Conservation (phyloP, 2,888 invertebrate genomes). For the Zhuqinia jingwanae region DNA sequence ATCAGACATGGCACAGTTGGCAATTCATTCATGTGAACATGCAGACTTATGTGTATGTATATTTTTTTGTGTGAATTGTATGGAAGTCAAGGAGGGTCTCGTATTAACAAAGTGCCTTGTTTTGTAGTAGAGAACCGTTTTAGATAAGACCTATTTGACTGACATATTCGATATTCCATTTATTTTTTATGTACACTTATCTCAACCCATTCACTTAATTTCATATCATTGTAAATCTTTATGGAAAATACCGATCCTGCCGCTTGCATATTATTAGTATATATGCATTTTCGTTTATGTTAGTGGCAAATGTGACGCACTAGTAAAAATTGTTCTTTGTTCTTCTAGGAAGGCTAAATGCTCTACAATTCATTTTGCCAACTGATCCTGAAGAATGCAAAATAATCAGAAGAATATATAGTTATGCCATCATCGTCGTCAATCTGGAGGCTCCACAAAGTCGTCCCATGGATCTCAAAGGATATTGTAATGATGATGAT, state of each 20-base stretch:
- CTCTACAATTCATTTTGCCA: constrained; percentile 43
- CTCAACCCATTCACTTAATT: constrained; percentile 18
- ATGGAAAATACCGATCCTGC: too few relatives aligned
- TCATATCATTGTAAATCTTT: constrained; percentile 1
- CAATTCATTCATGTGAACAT: constrained; percentile 27
- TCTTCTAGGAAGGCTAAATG: constrained; percentile 20
- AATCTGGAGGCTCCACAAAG: constrained; percentile 56
- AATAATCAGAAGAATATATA: constrained; percentile 57
- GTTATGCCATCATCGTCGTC: constrained; percentile 8
- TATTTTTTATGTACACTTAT: too few relatives aligned
- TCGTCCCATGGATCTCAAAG: constrained; percentile 47
- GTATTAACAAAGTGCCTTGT: constrained; percentile 39
- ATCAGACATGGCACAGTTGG: not conserved
- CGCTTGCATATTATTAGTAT: constrained; percentile 16
- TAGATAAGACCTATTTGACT: not conserved
- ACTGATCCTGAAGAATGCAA: constrained; percentile 64
- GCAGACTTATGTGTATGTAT: too few relatives aligned
- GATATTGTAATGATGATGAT: not conserved
- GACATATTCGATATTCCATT: not conserved
- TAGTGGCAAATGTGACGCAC: too few relatives aligned
- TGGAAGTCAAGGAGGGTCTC: constrained; percentile 59
- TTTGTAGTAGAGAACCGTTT: not conserved
- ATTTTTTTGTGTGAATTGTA: constrained; percentile 44
- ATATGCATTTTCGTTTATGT: not conserved
- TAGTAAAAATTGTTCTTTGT: constrained; percentile 66